A percentile compares a stretch with the other conserved stretches of the same genome.
These are phyloP conservation scores for Seira sanloemensis DNA, from an alignment of 2,888 invertebrate species.

Conservation along the genomic window DNA sequence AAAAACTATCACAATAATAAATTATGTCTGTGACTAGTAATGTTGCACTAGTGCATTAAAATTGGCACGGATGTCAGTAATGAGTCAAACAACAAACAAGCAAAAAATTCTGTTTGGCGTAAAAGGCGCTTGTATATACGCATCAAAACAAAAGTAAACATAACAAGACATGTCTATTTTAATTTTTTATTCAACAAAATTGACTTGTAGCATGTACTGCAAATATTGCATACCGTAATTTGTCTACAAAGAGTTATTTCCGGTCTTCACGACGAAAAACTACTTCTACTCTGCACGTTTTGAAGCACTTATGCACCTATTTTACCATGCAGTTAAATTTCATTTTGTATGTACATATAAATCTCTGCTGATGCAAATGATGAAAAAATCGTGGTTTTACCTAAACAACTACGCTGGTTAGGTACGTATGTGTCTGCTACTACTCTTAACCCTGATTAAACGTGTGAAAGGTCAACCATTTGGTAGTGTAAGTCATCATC, in stretches of 20 bases:
- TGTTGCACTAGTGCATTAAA: slow-evolving; percentile 1
- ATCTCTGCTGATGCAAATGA: no score
- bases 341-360: neutral
- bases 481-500: slow-evolving; percentile 47
- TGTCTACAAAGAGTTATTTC: slow-evolving; percentile 33
- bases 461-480: slow-evolving; percentile 63
- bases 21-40: neutral
- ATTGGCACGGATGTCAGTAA: slow-evolving; percentile 53
- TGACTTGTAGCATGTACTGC: neutral
- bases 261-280: slow-evolving; percentile 31
- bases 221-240: no score
- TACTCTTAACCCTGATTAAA: slow-evolving; percentile 60
- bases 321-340: no score
- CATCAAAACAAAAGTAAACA: neutral
- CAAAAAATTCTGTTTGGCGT: no score
- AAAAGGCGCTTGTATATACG: neutral
- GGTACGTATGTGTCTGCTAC: slow-evolving; percentile 3
- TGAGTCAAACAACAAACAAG: slow-evolving; percentile 3
- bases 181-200: neutral
- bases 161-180: neutral
- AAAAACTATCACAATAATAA: no score
- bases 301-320: no score
- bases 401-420: no score
- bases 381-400: slow-evolving; percentile 7
- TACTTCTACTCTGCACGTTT: neutral